These are phyloP conservation scores for Erythrolamprus reginae DNA, from an alignment of 2,113 vertebrate species.

Conservation along the genomic window DNA sequence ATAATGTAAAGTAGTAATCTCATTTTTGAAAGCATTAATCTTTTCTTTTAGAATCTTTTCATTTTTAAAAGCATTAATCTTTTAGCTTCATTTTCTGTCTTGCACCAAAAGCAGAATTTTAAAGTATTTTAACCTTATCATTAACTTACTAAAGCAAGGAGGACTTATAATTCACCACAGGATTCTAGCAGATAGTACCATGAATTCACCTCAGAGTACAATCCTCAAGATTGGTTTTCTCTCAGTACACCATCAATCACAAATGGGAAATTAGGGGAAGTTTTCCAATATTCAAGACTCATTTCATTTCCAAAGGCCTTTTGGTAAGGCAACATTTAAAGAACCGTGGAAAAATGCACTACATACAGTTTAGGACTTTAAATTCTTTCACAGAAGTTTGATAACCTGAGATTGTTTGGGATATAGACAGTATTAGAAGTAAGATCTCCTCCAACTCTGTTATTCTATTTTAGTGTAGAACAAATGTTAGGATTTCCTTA, in stretches of 20 bases:
- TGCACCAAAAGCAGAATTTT: not conserved
- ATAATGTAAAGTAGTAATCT: not conserved
- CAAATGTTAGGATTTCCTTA: not conserved
- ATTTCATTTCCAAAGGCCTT: not conserved
- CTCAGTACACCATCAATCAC: not conserved
- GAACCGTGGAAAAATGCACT: not conserved
- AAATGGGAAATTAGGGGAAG: not conserved
- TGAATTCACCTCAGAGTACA: not conserved
- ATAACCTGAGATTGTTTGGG: not conserved
- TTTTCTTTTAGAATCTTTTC: too few relatives aligned
- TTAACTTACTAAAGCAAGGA: not conserved
- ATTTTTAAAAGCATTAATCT: not conserved
- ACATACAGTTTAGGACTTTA: not conserved
- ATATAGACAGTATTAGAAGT: not conserved
- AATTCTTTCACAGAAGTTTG: not conserved
- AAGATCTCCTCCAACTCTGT: not conserved
- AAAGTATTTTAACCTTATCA: not conserved
- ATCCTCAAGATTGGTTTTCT: not conserved
- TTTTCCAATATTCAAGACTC: not conserved
- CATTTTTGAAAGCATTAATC: not conserved
- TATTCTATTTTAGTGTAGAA: not conserved
- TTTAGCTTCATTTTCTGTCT: not conserved
- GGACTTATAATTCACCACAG: not conserved
- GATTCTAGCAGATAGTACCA: not conserved
- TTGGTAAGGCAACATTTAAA: not conserved